Percentiles rank a stretch among this genome's conserved stretches.
Conservation (phyloP, 2,113 vertebrate genomes). For the Hippopotamus amphibius region DNA sequence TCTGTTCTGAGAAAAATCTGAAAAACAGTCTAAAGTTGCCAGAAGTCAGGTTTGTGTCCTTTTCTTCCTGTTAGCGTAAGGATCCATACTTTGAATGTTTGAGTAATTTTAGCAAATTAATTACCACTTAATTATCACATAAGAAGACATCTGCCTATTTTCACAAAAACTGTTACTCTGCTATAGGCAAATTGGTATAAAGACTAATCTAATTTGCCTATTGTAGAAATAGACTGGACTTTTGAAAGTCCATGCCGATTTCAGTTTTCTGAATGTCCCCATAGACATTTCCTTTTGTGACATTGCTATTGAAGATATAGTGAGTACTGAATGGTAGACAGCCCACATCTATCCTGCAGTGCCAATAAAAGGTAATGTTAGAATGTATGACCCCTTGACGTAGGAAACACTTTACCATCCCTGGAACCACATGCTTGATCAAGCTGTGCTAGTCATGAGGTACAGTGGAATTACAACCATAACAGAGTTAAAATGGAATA, state of each 20-base stretch:
- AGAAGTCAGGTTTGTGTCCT: background rate
- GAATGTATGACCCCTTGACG: background rate
- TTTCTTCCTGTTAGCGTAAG: background rate
- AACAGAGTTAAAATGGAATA: background rate
- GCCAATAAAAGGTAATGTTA: background rate
- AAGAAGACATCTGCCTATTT: slow-evolving; percentile 47
- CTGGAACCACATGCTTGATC: background rate
- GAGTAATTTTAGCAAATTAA: slow-evolving; percentile 61
- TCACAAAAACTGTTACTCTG: slow-evolving; percentile 22
- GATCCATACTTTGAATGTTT: slow-evolving; percentile 26
- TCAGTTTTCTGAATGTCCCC: slow-evolving; percentile 42
- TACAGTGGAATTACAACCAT: background rate
- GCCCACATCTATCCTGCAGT: background rate
- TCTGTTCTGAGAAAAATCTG: slow-evolving; percentile 48
- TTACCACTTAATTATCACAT: slow-evolving; percentile 48
- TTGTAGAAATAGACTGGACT: slow-evolving; percentile 24
- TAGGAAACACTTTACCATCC: background rate
- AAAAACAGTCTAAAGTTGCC: background rate
- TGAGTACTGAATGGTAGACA: background rate
- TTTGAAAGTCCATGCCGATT: background rate
- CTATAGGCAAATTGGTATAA: slow-evolving; percentile 34
- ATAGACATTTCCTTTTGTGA: background rate
- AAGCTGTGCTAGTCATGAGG: background rate
- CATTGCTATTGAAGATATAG: background rate
- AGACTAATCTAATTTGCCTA: slow-evolving; percentile 44